These are phyloP conservation scores for Neoitamus cyanurus DNA, from an alignment of 2,888 invertebrate species.

Conservation along the genomic window DNA sequence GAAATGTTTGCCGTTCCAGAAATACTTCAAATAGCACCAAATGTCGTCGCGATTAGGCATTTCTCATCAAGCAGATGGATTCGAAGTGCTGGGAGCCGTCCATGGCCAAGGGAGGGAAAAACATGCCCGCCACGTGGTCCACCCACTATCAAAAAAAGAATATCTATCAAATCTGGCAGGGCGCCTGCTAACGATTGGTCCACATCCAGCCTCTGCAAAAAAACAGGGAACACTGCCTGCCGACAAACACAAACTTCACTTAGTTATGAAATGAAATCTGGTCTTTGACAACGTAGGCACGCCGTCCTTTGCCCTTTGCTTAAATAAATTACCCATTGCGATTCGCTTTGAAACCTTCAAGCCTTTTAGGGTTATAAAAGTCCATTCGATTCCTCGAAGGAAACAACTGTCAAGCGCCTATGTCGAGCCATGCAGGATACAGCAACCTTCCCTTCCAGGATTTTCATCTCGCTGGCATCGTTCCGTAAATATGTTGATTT, in stretches of 20 bases:
- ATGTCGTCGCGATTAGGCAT: not conserved
- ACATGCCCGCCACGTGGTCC: not conserved
- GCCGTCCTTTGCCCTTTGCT: not conserved
- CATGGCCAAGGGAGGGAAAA: no score
- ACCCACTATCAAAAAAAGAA: not conserved
- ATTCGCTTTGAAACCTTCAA: not conserved
- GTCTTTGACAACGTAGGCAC: not conserved
- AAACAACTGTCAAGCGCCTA: constrained; percentile 26
- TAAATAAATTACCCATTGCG: not conserved
- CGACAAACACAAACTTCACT: not conserved
- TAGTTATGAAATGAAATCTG: constrained; percentile 13
- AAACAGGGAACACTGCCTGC: not conserved
- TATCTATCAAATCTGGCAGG: not conserved
- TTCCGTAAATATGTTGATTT: constrained; percentile 17
- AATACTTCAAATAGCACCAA: not conserved
- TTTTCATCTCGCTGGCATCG: not conserved
- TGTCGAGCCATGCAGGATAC: not conserved
- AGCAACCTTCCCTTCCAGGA: not conserved
- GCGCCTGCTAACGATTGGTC: not conserved
- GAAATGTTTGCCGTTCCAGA: not conserved
- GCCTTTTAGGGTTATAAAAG: not conserved
- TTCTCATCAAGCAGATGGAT: not conserved
- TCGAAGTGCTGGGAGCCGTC: not conserved
- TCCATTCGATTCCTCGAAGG: not conserved
- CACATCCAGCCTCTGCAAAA: not conserved